Conservation (phyloP, 2,888 invertebrate species). For the Perizoma flavofasciatum region DNA sequence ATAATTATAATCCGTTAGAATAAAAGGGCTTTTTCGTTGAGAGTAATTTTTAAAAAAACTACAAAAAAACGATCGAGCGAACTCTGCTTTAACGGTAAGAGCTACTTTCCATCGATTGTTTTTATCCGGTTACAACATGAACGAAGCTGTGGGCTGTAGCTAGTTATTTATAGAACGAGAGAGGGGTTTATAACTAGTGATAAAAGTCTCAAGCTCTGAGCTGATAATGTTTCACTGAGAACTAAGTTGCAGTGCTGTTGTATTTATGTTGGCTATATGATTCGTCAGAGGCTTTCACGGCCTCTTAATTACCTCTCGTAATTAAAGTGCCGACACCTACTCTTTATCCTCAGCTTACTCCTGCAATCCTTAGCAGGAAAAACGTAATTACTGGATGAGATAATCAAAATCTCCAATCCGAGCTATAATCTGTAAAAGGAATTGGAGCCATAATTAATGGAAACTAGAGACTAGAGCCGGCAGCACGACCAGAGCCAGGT, state of each 20-base stretch:
- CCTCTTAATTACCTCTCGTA: constrained; percentile 17
- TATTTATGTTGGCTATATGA: not conserved
- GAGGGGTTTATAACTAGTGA: no score
- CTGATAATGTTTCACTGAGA: not conserved
- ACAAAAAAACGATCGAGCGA: no score
- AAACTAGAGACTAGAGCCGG: not conserved
- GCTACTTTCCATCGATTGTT: no score
- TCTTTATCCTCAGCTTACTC: constrained; percentile 3
- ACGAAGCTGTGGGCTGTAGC: no score
- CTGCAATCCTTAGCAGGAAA: constrained; percentile 6
- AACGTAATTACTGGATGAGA: constrained; percentile 5
- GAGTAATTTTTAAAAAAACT: no score
- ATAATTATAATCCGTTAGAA: no score
- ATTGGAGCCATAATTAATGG: not conserved
- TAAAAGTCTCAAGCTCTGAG: not conserved
- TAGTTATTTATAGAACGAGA: no score
- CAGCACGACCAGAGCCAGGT: no score
- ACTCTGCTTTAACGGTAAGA: no score
- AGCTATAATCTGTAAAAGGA: constrained; percentile 5
- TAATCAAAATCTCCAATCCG: constrained; percentile 11
- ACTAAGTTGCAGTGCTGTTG: constrained; percentile 1
- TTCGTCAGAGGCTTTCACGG: constrained; percentile 10
- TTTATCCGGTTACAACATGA: no score
- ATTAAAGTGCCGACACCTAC: constrained; percentile 13
- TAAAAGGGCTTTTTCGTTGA: no score